phyloP scores from a whole-genome alignment of 2,113 vertebrate species.

The Phainopepla nitens region DNA sequence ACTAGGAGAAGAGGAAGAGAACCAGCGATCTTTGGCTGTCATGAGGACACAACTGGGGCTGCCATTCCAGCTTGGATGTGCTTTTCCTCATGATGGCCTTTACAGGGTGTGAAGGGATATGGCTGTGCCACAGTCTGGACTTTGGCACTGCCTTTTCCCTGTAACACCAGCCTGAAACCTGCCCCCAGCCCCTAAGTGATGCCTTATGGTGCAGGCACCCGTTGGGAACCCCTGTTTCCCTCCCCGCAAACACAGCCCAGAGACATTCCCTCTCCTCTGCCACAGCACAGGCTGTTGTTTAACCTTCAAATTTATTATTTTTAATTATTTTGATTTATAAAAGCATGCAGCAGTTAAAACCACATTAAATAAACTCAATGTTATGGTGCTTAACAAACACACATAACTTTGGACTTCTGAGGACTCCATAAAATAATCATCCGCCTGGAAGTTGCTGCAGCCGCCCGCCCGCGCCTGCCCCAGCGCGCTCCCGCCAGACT shows the following conservation, averaged over 20 bases:
- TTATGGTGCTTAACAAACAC: conserved; percentile 77
- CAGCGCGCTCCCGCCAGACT: background rate
- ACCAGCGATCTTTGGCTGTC: background rate
- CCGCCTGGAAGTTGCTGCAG: conserved; percentile 24
- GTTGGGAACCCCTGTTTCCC: background rate
- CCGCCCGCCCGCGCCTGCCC: background rate
- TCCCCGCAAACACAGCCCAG: conserved; percentile 26
- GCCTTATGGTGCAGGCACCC: background rate
- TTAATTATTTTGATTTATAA: conserved; percentile 91
- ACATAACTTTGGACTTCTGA: conserved; percentile 71
- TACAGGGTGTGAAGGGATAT: background rate
- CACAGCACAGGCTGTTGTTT: conserved; percentile 72
- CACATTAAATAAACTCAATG: conserved; percentile 81
- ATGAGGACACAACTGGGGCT: background rate
- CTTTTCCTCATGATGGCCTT: background rate
- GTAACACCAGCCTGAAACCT: background rate
- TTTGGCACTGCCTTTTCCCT: background rate
- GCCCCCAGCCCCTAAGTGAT: background rate
- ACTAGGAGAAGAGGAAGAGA: background rate
- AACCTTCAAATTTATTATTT: conserved; percentile 87
- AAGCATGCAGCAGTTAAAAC: conserved; percentile 78
- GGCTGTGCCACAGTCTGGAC: background rate
- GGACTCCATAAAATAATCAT: conserved; percentile 74
- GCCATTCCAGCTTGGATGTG: background rate
- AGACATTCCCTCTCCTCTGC: conserved; percentile 25